Conservation (phyloP, 2,797 vertebrate species). For the Margarornis squamiger region DNA sequence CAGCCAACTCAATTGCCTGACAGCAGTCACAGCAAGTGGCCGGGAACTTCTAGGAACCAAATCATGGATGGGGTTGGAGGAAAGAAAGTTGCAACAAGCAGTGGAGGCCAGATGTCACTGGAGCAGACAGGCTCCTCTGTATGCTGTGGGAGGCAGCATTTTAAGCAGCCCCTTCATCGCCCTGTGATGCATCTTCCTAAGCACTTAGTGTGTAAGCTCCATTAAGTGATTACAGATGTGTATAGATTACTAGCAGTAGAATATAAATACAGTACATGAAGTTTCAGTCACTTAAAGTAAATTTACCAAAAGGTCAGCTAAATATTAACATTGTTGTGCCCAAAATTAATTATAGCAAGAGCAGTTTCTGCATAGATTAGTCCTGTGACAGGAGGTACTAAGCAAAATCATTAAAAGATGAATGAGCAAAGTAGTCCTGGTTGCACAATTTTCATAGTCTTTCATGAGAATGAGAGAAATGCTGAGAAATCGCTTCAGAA, state of each 20-base stretch:
- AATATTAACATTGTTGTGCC: background rate
- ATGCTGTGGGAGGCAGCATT: background rate
- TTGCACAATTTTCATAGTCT: conserved; percentile 27
- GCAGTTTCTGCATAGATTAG: background rate
- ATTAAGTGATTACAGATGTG: background rate
- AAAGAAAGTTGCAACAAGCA: background rate
- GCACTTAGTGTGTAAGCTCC: background rate
- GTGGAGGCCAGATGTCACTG: background rate
- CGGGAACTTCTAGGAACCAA: background rate
- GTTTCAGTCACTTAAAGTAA: conserved; percentile 25
- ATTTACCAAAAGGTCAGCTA: conserved; percentile 30
- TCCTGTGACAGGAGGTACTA: background rate
- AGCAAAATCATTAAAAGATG: conserved; percentile 8
- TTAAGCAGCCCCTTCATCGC: background rate
- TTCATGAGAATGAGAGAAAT: conserved; percentile 6
- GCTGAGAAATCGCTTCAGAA: background rate
- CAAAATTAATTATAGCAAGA: conserved; percentile 1
- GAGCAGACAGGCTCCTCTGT: background rate
- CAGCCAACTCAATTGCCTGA: background rate
- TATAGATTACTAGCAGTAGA: background rate
- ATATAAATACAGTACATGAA: background rate
- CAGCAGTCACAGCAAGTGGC: background rate
- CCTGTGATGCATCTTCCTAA: background rate
- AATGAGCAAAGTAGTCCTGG: background rate
- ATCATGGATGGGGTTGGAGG: background rate